These are phyloP conservation scores for Limanda limanda DNA, from an alignment of 2,113 vertebrate species.

Conservation along the genomic window DNA sequence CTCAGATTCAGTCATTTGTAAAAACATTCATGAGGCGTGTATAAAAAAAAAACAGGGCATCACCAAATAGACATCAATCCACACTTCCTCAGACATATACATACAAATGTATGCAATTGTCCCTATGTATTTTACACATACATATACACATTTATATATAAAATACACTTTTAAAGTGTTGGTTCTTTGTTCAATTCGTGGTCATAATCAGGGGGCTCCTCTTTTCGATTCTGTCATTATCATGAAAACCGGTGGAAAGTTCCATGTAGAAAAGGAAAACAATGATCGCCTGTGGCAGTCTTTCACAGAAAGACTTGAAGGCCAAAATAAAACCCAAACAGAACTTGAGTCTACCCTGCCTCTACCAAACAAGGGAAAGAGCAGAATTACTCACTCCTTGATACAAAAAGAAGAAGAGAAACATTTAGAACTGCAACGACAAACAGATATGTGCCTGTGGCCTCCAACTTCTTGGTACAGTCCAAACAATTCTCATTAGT, in stretches of 20 bases:
- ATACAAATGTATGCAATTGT: conserved; percentile 79
- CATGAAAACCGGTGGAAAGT: conserved; percentile 76
- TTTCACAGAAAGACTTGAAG: conserved; percentile 97
- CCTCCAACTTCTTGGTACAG: conserved; percentile 23
- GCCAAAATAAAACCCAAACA: conserved; percentile 71
- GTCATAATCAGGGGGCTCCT: conserved; percentile 53
- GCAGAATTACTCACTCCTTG: conserved; percentile 44
- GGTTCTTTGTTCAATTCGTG: conserved; percentile 73
- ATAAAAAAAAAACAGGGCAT: conserved; percentile 78
- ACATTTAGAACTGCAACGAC: conserved; percentile 46
- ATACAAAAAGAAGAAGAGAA: conserved; percentile 34
- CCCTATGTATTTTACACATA: conserved; percentile 77
- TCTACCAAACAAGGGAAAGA: conserved; percentile 62
- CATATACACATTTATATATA: conserved; percentile 81
- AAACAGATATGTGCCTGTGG: conserved; percentile 60
- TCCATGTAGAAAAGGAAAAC: conserved; percentile 77
- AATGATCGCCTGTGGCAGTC: conserved; percentile 78
- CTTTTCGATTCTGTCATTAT: conserved; percentile 73
- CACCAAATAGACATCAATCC: conserved; percentile 79
- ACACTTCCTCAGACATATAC: conserved; percentile 78
- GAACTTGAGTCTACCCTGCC: conserved; percentile 81
- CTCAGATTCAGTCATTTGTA: conserved; percentile 81
- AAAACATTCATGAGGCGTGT: conserved; percentile 84
- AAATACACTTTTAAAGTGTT: conserved; percentile 84
- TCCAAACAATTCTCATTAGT: conserved; percentile 27